These are phyloP conservation scores for Toxotes chatareus DNA, from an alignment of 2,113 vertebrate genomes.

Conservation along the genomic window DNA sequence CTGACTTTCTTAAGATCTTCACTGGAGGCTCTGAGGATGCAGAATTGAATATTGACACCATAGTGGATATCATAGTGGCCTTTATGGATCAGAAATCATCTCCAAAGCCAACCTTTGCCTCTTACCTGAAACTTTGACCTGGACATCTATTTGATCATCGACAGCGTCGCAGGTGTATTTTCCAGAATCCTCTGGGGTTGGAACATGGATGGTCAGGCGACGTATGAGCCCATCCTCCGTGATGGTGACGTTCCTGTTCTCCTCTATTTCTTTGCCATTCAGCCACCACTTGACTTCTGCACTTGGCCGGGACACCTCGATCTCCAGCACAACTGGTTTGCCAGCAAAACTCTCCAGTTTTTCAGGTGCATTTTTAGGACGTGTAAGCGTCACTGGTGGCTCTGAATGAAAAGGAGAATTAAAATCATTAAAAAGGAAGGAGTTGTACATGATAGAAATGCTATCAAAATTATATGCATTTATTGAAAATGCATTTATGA, in stretches of 20 bases:
- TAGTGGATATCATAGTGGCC: fast-evolving
- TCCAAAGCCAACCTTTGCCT: not conserved
- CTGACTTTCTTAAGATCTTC: constrained; percentile 84
- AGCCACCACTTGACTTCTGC: constrained; percentile 82
- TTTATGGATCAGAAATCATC: not conserved
- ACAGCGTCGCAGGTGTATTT: constrained; percentile 87
- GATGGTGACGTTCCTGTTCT: constrained; percentile 69
- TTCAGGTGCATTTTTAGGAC: constrained; percentile 48
- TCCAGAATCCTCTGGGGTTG: constrained; percentile 77
- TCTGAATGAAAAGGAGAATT: constrained; percentile 63
- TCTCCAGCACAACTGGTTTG: constrained; percentile 76
- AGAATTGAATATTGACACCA: not conserved
- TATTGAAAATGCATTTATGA: not conserved
- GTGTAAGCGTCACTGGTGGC: constrained; percentile 70
- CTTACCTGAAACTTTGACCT: constrained; percentile 89
- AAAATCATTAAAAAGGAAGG: not conserved
- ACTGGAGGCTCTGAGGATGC: constrained; percentile 83
- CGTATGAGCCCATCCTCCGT: constrained; percentile 72
- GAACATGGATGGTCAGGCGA: constrained; percentile 76
- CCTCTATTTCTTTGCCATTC: constrained; percentile 75
- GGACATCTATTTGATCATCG: constrained; percentile 85
- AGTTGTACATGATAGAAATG: not conserved
- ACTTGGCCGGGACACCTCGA: constrained; percentile 76
- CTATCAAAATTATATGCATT: not conserved
- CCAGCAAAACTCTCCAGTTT: constrained; percentile 68